Conservation (phyloP, 2,797 vertebrate genomes). For the Orestias chungarensis region DNA sequence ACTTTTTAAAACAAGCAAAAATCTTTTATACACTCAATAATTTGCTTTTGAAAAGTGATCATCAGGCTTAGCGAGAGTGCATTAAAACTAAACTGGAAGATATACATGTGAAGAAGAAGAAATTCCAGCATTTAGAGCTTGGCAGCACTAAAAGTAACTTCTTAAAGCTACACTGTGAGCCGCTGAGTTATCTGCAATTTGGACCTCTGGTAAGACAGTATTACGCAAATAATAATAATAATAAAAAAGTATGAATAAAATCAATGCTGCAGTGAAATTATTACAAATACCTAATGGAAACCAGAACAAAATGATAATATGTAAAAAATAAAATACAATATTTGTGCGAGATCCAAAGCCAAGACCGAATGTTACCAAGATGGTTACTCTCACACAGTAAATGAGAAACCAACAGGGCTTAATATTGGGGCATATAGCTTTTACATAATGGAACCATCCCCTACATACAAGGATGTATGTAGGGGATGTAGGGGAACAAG, state of each 20-base stretch:
- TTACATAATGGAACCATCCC: no score
- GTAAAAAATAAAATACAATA: background rate
- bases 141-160: background rate
- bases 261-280: background rate
- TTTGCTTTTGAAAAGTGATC: slow-evolving; percentile 1
- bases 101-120: background rate
- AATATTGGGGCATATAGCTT: background rate
- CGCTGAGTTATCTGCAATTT: background rate
- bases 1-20: slow-evolving; percentile 61
- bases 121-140: background rate
- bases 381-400: background rate
- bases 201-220: no score
- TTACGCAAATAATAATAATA: background rate
- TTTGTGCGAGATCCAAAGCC: background rate
- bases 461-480: no score
- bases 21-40: slow-evolving; percentile 25
- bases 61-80: background rate
- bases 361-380: background rate
- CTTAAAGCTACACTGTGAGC: no score
- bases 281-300: background rate
- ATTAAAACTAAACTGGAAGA: background rate
- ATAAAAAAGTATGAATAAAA: background rate
- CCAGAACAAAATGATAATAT: background rate
- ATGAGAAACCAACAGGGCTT: background rate
- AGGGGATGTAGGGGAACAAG: no score